phyloP scores from a whole-genome alignment of 1,140 invertebrate genomes.

The Drosophila insularis region DNA sequence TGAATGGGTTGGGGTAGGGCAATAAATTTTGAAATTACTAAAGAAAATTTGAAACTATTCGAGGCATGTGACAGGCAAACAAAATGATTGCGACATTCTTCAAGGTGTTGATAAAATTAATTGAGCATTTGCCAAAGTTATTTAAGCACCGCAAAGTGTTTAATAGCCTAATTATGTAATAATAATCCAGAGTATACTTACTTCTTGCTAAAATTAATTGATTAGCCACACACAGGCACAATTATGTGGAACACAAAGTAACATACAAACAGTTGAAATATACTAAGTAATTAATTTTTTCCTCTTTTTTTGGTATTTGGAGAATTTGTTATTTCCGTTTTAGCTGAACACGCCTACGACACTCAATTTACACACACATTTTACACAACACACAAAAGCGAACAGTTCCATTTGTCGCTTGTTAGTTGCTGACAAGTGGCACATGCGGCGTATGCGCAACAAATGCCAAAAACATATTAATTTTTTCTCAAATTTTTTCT shows the following conservation, averaged over 20 bases:
- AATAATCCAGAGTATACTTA: conserved; percentile 6
- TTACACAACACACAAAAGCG: background rate
- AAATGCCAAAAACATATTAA: conserved; percentile 38
- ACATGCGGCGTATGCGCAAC: conserved; percentile 65
- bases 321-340: conserved; percentile 44
- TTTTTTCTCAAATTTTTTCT: conserved; percentile 41
- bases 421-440: conserved; percentile 53
- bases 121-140: conserved; percentile 30
- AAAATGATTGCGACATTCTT: conserved; percentile 63
- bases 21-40: conserved; percentile 70
- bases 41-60: conserved; percentile 50
- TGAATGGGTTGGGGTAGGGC: background rate
- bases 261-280: conserved; percentile 17
- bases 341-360: conserved; percentile 6
- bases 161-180: background rate
- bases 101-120: conserved; percentile 69
- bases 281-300: conserved; percentile 2
- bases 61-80: conserved; percentile 51
- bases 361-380: conserved; percentile 11
- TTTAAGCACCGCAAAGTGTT: background rate
- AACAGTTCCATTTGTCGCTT: conserved; percentile 39
- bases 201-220: conserved; percentile 10
- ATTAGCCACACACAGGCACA: conserved; percentile 28
- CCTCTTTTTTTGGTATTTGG: conserved; percentile 6
- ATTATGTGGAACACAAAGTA: background rate